Evolutionary conservation across 2,113 vertebrate genomes (phyloP).

Genomic region (Myxocyprinus asiaticus): DNA sequence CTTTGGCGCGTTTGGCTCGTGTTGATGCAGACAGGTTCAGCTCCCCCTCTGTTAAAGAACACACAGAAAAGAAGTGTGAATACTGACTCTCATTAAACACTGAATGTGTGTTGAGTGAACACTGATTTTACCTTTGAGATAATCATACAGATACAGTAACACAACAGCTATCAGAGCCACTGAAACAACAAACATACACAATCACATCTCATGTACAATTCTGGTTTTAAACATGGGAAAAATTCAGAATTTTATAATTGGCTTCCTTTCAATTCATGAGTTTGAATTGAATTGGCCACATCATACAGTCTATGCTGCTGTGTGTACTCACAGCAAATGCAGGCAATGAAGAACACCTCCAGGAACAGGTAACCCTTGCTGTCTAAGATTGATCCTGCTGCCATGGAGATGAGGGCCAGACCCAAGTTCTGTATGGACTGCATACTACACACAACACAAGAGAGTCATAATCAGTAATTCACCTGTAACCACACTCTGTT

Average conservation of each 20-base stretch:
- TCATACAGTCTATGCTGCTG: too few species aligned
- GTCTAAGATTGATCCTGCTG: constrained; percentile 89
- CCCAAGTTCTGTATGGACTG: constrained; percentile 98
- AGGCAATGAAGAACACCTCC: constrained; percentile 95
- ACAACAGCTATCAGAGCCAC: constrained; percentile 88
- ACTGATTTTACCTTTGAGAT: constrained; percentile 76
- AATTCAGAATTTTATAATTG: not conserved
- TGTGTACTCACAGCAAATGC: constrained; percentile 85
- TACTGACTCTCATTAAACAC: not conserved
- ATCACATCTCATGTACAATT: not conserved
- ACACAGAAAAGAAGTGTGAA: not conserved
- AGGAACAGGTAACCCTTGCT: constrained; percentile 86
- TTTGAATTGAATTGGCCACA: too few species aligned
- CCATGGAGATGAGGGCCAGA: constrained; percentile 87
- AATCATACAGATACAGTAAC: constrained; percentile 86
- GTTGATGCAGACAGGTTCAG: constrained; percentile 86
- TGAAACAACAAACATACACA: constrained; percentile 61
- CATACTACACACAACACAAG: constrained; percentile 79
- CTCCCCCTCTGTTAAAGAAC: constrained; percentile 78
- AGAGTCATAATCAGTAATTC: not conserved
- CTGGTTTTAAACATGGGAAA: not conserved
- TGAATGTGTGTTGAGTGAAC: not conserved
- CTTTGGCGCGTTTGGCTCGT: constrained; percentile 80
- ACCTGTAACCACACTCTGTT: too few species aligned
- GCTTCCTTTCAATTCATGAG: too few species aligned